Percentiles rank a stretch among this genome's conserved stretches.
phyloP scores from a whole-genome alignment of 2,113 vertebrate genomes.

The Diphyllodes magnificus region DNA sequence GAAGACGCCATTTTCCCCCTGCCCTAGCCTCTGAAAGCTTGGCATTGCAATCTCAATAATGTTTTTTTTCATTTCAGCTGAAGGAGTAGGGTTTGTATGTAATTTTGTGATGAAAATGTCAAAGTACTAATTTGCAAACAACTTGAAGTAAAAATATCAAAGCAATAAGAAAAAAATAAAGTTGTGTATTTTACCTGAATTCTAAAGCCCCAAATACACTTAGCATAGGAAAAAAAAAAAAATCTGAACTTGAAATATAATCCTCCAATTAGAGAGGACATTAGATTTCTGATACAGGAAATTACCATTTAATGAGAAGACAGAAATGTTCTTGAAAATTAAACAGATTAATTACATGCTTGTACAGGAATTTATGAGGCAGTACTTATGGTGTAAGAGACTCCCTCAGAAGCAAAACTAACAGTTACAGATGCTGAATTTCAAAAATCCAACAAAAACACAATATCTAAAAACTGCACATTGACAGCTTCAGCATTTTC shows the following conservation, averaged over 20 bases:
- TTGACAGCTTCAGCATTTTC: not conserved
- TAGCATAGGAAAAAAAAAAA: not conserved
- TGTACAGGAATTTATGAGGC: not conserved
- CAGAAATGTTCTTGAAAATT: slow-evolving; percentile 22
- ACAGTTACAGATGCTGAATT: not conserved
- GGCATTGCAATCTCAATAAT: not conserved
- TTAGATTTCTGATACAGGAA: not conserved
- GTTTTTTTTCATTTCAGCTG: not conserved
- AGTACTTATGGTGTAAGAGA: not conserved
- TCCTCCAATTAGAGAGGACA: not conserved
- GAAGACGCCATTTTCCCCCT: not conserved
- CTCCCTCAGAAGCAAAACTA: not conserved
- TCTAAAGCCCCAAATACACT: not conserved
- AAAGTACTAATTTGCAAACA: not conserved
- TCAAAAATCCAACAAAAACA: not conserved
- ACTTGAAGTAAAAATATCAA: not conserved
- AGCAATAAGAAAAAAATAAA: not conserved
- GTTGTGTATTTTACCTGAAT: not conserved
- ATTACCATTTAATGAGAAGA: slow-evolving; percentile 17
- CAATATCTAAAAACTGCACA: not conserved
- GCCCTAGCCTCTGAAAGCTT: not conserved
- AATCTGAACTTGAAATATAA: not conserved
- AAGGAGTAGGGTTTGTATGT: not conserved
- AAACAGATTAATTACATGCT: not conserved
- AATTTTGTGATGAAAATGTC: not conserved